A percentile compares a stretch with the other conserved stretches of the same genome.
Conservation (phyloP, 2,797 vertebrate species). For the Epinephelus awoara region DNA sequence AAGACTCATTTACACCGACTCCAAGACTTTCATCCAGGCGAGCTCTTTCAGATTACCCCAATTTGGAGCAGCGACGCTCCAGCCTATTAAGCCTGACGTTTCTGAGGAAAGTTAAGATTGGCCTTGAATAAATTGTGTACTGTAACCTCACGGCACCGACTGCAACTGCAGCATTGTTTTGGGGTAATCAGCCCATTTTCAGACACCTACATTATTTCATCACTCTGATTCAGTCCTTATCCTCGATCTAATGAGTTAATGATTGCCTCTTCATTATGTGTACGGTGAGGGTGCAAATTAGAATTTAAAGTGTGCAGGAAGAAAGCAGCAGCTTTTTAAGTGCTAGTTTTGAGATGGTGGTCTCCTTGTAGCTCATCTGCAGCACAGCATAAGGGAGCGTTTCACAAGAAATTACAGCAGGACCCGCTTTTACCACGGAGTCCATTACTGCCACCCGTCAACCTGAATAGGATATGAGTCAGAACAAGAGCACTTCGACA, state of each 20-base stretch:
- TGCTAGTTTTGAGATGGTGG: constrained; percentile 1
- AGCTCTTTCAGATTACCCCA: constrained; percentile 47
- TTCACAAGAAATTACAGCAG: constrained; percentile 27
- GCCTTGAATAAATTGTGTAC: constrained; percentile 39
- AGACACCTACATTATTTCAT: constrained; percentile 5
- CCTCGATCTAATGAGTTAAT: not conserved
- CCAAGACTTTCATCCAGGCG: constrained; percentile 39
- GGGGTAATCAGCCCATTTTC: constrained; percentile 24
- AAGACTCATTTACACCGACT: constrained; percentile 30
- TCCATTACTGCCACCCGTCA: constrained; percentile 39
- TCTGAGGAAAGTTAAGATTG: constrained; percentile 17
- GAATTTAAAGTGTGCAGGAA: not conserved
- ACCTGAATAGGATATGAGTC: constrained; percentile 44
- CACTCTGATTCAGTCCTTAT: constrained; percentile 8
- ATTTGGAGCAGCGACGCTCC: constrained; percentile 31
- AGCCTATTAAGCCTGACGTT: constrained; percentile 39
- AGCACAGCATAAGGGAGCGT: not conserved
- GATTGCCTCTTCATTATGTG: constrained; percentile 13
- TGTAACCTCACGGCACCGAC: constrained; percentile 23
- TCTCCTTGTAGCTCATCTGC: not conserved
- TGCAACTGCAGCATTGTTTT: constrained; percentile 33
- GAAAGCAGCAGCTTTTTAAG: constrained; percentile 8
- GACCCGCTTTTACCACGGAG: constrained; percentile 9
- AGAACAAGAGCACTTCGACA: constrained; percentile 26
- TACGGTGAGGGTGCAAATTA: not conserved